A percentile compares a stretch with the other conserved stretches of the same genome.
Conservation (phyloP, 2,113 vertebrate genomes). For the Sigmodon hispidus region DNA sequence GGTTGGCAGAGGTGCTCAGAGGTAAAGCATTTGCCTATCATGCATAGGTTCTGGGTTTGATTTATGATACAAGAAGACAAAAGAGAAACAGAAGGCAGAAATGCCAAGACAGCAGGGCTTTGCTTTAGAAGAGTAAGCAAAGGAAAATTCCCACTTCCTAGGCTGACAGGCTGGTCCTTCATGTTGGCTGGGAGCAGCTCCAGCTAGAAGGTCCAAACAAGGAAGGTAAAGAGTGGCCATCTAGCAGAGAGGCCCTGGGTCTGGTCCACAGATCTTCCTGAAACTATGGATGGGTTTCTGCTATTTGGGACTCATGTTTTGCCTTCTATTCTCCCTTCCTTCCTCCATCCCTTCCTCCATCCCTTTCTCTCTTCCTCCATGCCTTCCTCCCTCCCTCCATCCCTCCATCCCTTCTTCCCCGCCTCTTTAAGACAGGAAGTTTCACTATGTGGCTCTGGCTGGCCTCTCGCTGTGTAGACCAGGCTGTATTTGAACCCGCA, state of each 20-base stretch:
- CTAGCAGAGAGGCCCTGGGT: background rate
- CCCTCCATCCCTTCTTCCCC: background rate
- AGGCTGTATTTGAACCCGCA: background rate
- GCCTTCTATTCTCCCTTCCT: too few species aligned
- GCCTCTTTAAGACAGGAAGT: background rate
- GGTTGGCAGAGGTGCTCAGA: background rate
- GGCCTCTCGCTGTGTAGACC: background rate
- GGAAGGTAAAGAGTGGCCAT: too few species aligned
- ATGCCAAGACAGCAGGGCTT: accelerated
- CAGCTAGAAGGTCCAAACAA: background rate
- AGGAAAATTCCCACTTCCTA: accelerated
- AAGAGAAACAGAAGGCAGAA: accelerated
- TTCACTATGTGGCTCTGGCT: background rate
- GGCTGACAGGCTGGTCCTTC: background rate
- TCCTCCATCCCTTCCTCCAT: accelerated
- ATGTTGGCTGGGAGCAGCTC: too few species aligned
- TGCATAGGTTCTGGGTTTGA: background rate
- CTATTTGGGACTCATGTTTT: background rate
- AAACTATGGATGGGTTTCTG: background rate
- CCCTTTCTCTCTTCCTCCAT: background rate
- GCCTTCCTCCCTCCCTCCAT: accelerated
- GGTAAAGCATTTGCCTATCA: background rate
- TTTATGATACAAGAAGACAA: too few species aligned
- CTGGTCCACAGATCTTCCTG: background rate
- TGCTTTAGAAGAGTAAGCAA: background rate